Percentiles rank a stretch among this genome's conserved stretches.
phyloP scores from a whole-genome alignment of 2,113 vertebrate genomes.

The Neogale vison region DNA sequence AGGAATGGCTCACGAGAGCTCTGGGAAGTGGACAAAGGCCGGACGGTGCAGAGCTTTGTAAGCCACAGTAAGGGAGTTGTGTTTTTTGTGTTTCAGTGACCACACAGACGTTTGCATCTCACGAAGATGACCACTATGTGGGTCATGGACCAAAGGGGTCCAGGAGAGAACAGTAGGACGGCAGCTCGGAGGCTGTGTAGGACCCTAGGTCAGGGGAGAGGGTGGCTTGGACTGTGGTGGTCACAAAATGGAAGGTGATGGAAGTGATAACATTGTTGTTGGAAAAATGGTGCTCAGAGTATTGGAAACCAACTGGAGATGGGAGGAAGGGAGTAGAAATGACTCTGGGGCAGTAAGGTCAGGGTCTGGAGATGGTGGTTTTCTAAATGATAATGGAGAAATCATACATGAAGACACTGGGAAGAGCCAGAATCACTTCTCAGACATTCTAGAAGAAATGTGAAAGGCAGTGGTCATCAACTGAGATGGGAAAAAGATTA shows the following conservation, averaged over 20 bases:
- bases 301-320: not conserved
- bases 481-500: not conserved
- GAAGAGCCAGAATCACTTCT: not conserved
- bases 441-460: not conserved
- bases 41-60: not conserved
- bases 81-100: not conserved
- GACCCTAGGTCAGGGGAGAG: not conserved
- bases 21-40: not conserved
- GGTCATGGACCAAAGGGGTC: accelerated
- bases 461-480: not conserved
- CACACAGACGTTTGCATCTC: not conserved
- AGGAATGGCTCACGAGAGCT: not conserved
- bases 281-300: not conserved
- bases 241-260: accelerated
- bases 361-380: not conserved
- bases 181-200: not conserved
- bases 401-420: not conserved
- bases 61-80: not conserved
- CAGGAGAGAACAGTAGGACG: not conserved
- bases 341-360: not conserved
- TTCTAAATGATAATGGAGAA: not conserved
- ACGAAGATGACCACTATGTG: not conserved
- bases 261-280: accelerated
- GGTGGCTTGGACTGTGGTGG: not conserved
- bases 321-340: not conserved